phyloP scores from a whole-genome alignment of 1,140 invertebrate species.

The Drosophila baimaii region DNA sequence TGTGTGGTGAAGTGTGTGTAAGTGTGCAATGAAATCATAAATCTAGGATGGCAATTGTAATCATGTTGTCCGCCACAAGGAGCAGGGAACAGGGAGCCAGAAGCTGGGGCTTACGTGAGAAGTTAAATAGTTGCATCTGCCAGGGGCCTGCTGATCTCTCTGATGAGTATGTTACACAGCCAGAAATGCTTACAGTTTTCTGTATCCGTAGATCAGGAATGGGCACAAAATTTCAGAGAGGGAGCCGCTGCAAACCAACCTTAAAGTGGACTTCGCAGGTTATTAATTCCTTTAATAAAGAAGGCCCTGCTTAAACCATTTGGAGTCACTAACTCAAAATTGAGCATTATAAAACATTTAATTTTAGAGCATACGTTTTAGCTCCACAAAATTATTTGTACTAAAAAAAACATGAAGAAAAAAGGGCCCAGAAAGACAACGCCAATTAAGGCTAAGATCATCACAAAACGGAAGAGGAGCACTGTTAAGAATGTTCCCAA shows the following conservation, averaged over 20 bases:
- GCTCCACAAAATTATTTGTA: constrained; percentile 1
- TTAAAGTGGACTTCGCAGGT: too few relatives aligned
- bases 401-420: neutral
- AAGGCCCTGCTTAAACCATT: neutral
- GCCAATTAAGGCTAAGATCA: neutral
- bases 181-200: too few relatives aligned
- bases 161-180: constrained; percentile 13
- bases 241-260: too few relatives aligned
- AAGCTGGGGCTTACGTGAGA: constrained; percentile 4
- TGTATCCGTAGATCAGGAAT: too few relatives aligned
- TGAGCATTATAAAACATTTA: neutral
- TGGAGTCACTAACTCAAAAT: too few relatives aligned
- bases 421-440: neutral
- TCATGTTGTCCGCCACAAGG: constrained; percentile 34
- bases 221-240: too few relatives aligned
- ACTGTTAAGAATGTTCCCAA: neutral
- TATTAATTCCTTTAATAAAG: too few relatives aligned
- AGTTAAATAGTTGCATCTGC: constrained; percentile 31
- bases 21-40: constrained; percentile 48
- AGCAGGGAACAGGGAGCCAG: neutral
- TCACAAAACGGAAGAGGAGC: neutral
- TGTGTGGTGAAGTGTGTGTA: constrained; percentile 16
- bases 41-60: constrained; percentile 60
- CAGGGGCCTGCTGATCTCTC: neutral
- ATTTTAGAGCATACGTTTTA: constrained; percentile 8